Evolutionary conservation across 2,888 invertebrate genomes (phyloP).

Genomic region (Opisthograptis luteolata): DNA sequence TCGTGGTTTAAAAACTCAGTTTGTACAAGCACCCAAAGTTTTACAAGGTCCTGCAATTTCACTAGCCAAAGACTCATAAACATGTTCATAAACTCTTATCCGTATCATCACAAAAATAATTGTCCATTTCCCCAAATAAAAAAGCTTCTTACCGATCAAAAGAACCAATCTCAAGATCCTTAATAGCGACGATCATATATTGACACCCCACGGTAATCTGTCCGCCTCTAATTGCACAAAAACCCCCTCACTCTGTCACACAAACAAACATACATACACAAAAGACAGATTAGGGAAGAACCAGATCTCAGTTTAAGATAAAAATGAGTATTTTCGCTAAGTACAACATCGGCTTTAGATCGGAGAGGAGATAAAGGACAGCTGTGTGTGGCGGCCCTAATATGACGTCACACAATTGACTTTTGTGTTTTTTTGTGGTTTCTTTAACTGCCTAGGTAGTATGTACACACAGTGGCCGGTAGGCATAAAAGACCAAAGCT

Average conservation of each 20-base stretch:
- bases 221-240: constrained; percentile 76
- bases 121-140: constrained; percentile 20
- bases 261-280: constrained; percentile 73
- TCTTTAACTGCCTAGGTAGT: constrained; percentile 13
- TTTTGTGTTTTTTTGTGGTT: constrained; percentile 27
- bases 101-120: constrained; percentile 11
- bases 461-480: not conserved
- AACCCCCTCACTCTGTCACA: constrained; percentile 66
- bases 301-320: constrained; percentile 81
- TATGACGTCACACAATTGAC: constrained; percentile 52
- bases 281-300: constrained; percentile 80
- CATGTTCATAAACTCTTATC: not conserved
- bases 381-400: constrained; percentile 65
- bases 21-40: too few relatives aligned
- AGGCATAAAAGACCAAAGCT: not conserved
- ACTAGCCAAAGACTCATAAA: not conserved
- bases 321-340: constrained; percentile 79
- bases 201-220: constrained; percentile 66
- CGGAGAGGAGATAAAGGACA: constrained; percentile 72
- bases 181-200: constrained; percentile 52
- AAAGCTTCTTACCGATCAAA: constrained; percentile 36
- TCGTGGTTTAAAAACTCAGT: too few relatives aligned
- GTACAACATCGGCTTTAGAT: constrained; percentile 77
- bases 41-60: too few relatives aligned
- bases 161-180: constrained; percentile 54